Conservation (phyloP, 1,140 invertebrate genomes). For the Prorops nasuta region DNA sequence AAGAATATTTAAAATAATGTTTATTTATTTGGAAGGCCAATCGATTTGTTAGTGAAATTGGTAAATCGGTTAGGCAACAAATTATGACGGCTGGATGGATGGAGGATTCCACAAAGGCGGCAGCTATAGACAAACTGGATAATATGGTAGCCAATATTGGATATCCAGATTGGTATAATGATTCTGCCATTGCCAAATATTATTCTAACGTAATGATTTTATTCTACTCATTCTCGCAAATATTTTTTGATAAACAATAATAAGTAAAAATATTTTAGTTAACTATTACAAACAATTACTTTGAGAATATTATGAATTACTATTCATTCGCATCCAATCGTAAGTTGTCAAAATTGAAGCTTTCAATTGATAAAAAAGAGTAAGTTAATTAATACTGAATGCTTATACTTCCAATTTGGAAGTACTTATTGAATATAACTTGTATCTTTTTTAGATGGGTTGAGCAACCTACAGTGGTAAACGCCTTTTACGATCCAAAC, state of each 20-base stretch:
- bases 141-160: not conserved
- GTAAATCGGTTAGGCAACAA: not conserved
- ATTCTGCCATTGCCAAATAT: not conserved
- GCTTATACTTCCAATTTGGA: too few relatives aligned
- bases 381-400: too few relatives aligned
- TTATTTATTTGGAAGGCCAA: not conserved
- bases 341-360: not conserved
- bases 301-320: not conserved
- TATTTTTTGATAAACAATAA: not conserved
- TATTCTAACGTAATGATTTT: not conserved
- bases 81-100: not conserved
- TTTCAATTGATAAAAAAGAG: not conserved
- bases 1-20: not conserved
- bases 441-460: not conserved
- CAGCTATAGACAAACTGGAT: not conserved
- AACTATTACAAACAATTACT: not conserved
- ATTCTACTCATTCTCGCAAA: too few relatives aligned
- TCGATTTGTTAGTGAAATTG: not conserved
- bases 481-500: not conserved
- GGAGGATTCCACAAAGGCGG: not conserved
- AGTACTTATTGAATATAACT: too few relatives aligned
- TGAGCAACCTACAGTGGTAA: not conserved
- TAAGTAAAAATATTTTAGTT: not conserved
- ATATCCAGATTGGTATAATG: not conserved
- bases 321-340: not conserved